phyloP scores from a whole-genome alignment of 2,113 vertebrate genomes.

The Neoarius graeffei region DNA sequence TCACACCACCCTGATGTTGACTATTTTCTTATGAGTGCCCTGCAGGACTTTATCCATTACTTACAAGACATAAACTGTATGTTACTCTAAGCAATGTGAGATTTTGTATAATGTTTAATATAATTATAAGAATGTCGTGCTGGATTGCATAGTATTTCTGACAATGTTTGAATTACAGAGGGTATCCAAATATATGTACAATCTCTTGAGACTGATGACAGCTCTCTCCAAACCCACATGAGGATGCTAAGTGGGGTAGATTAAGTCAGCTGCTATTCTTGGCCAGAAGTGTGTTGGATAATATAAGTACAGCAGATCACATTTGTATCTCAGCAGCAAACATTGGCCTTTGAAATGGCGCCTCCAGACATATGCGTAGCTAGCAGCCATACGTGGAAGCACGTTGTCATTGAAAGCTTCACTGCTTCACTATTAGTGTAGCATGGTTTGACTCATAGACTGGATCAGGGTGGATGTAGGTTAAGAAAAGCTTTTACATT shows the following conservation, averaged over 20 bases:
- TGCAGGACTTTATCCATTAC: neutral
- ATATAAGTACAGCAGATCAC: conserved; percentile 28
- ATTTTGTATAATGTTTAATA: neutral
- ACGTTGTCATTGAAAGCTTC: conserved; percentile 7
- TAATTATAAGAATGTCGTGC: neutral
- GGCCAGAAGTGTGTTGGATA: conserved; percentile 24
- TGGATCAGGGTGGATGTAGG: neutral
- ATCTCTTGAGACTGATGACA: conserved; percentile 33
- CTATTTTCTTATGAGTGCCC: neutral
- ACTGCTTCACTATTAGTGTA: conserved; percentile 14
- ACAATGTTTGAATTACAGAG: neutral
- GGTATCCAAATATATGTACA: conserved; percentile 11
- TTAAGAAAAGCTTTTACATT: conserved; percentile 4
- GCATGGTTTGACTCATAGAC: neutral
- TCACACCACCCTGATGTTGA: neutral
- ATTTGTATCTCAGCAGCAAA: conserved; percentile 33
- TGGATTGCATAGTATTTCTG: neutral
- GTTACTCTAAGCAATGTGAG: neutral
- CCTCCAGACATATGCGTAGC: conserved; percentile 14
- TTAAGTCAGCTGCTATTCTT: conserved; percentile 48
- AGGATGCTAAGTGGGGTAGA: conserved; percentile 37
- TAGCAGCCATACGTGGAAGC: conserved; percentile 13
- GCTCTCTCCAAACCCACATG: conserved; percentile 12
- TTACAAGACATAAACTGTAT: neutral
- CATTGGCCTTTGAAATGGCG: conserved; percentile 32